Conservation (phyloP, 2,797 vertebrate genomes). For the Trematomus bernacchii region DNA sequence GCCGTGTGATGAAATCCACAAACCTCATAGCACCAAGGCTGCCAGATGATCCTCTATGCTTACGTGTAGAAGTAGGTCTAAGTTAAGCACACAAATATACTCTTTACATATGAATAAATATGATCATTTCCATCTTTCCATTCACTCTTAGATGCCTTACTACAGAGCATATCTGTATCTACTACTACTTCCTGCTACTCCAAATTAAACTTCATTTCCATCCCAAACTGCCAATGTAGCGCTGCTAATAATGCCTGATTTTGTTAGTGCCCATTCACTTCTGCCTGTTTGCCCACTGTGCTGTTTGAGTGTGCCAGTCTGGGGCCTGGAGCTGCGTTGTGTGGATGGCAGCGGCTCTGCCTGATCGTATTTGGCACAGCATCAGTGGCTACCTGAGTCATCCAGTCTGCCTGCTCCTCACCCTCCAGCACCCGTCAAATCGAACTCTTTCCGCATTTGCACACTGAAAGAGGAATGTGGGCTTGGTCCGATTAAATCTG, state of each 20-base stretch:
- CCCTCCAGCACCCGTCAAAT: slow-evolving; percentile 67
- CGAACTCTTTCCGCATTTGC: slow-evolving; percentile 68
- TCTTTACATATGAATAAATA: not conserved
- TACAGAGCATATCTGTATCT: not conserved
- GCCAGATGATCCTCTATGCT: slow-evolving; percentile 26
- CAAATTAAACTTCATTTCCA: slow-evolving; percentile 41
- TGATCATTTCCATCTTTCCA: not conserved
- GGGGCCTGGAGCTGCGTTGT: slow-evolving; percentile 60
- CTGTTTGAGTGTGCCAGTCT: slow-evolving; percentile 68
- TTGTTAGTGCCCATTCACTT: slow-evolving; percentile 53
- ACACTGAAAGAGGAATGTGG: slow-evolving; percentile 48
- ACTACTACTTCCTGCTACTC: not conserved
- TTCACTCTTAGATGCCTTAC: not conserved
- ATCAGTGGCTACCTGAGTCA: slow-evolving; percentile 82
- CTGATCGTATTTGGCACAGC: slow-evolving; percentile 76
- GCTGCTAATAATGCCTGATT: slow-evolving; percentile 50
- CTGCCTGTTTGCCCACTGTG: slow-evolving; percentile 61
- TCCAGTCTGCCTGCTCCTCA: slow-evolving; percentile 71
- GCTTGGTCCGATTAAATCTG: slow-evolving; percentile 39
- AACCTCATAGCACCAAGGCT: slow-evolving; percentile 22
- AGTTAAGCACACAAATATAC: not conserved
- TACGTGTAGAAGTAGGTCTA: not conserved
- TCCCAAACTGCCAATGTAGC: slow-evolving; percentile 36
- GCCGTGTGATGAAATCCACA: slow-evolving; percentile 33
- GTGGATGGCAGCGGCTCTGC: slow-evolving; percentile 64